These are phyloP conservation scores for Bombus ignitus DNA, from an alignment of 1,140 invertebrate species.

Conservation along the genomic window DNA sequence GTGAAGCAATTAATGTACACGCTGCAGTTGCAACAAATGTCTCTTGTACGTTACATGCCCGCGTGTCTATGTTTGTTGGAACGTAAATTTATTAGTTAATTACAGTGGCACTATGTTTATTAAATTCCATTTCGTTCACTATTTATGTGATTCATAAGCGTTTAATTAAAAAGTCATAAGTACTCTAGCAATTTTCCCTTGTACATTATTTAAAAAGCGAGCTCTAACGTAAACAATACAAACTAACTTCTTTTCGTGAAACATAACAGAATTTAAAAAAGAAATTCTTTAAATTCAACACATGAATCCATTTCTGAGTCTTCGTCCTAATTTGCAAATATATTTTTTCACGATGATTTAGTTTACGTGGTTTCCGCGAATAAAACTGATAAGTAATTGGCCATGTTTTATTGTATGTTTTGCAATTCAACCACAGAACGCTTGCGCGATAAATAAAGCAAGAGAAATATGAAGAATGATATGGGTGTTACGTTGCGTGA, in stretches of 20 bases:
- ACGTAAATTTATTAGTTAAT: conserved; percentile 40
- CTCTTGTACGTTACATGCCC: neutral
- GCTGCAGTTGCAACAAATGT: conserved; percentile 30
- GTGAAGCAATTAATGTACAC: conserved; percentile 40
- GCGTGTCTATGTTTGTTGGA: neutral
- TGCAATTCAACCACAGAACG: conserved; percentile 14
- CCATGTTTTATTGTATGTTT: neutral
- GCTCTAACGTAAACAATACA: too few relatives aligned
- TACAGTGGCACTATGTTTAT: neutral
- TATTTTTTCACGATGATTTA: neutral
- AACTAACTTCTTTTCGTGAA: neutral
- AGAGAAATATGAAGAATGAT: neutral
- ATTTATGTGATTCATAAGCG: neutral
- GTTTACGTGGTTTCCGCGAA: too few relatives aligned
- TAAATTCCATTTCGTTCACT: conserved; percentile 5
- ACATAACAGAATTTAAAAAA: neutral
- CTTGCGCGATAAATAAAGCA: neutral
- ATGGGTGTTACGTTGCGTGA: neutral
- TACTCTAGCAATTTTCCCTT: too few relatives aligned
- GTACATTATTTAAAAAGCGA: too few relatives aligned
- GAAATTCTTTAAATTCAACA: neutral
- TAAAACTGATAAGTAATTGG: conserved; percentile 5
- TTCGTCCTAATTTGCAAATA: neutral
- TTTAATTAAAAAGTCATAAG: conserved; percentile 9
- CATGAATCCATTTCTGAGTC: too few relatives aligned